Base-by-base conservation (phyloP, 2,797 vertebrate genomes). In the Sylvilagus floridanus region DNA sequence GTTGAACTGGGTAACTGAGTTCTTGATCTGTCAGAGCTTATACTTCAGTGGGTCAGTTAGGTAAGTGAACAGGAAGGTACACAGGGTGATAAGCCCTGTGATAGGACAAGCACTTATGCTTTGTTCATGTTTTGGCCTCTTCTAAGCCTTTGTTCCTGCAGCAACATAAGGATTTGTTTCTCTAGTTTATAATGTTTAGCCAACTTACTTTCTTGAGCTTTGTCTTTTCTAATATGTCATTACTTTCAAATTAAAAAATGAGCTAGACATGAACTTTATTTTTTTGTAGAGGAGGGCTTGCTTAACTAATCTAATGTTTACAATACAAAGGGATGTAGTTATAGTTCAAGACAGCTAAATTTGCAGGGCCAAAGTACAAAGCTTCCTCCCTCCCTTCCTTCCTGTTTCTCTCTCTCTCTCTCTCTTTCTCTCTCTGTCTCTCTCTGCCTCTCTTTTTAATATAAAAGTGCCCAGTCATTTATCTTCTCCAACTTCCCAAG, bases 321-420 rank as follows among this genome's bases (percentile, higher is more conserved):
- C 98, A 98, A 98, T 97, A 97, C 94, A 97, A 97, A 52, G 96
- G 86, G 91, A 92, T 97, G 19, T 98, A 98, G 97, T 98, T 98
- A 97, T 95, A 98, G 96, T 98, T 98, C 97, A 98, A 98, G 97
- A 97, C 95, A 98, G 98, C 97, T 98, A 98, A 97, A 98, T 98
- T 98, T 89, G 97, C 93, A 98, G 97, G 97, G 98, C 97, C 96
- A 98, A 97, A 98, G 98, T 97, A 97, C 86, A 97, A 98, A 98
- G 72, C 88, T 91, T 17, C 22, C 79, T 95, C 97, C 42, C 8
- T 47, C 8, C 42, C 42, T 42, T 4, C 42, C 42, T 42, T 9
- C 42, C 42, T 42, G 7, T 9, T 0, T 7, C 42, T 9, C 8
- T 47, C 1, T 8, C 42, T 47, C 42, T 1, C 42, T 42, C 4